phyloP scores from a whole-genome alignment of 2,113 vertebrate species.

The Ranitomeya imitator region DNA sequence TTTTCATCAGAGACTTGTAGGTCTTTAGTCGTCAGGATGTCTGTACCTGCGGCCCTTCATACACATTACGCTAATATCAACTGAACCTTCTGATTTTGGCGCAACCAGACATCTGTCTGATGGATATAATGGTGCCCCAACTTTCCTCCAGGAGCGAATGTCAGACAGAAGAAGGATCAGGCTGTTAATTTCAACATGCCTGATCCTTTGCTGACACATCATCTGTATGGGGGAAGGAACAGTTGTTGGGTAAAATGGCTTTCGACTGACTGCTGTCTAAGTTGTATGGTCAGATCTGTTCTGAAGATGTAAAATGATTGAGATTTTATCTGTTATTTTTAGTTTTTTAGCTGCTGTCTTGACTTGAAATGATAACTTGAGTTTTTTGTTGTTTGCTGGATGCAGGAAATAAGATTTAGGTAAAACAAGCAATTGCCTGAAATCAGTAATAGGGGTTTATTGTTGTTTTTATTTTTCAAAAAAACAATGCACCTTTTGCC shows the following conservation, averaged over 20 bases:
- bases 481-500: not conserved
- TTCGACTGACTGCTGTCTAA: too few species aligned
- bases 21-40: not conserved
- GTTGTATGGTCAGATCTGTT: not conserved
- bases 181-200: too few species aligned
- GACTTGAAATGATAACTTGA: not conserved
- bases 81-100: too few species aligned
- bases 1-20: not conserved
- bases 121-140: too few species aligned
- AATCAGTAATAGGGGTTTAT: not conserved
- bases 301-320: not conserved
- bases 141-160: too few species aligned
- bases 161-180: too few species aligned
- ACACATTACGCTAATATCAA: too few species aligned
- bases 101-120: too few species aligned
- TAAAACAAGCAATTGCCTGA: not conserved
- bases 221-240: too few species aligned
- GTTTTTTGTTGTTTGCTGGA: not conserved
- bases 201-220: too few species aligned
- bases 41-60: too few species aligned
- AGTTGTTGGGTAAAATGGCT: too few species aligned
- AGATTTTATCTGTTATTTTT: not conserved
- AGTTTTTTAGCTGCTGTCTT: not conserved
- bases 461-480: not conserved
- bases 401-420: not conserved